Evolutionary conservation across 2,888 invertebrate species (phyloP).

Genomic region (Stenichneumon culpator): DNA sequence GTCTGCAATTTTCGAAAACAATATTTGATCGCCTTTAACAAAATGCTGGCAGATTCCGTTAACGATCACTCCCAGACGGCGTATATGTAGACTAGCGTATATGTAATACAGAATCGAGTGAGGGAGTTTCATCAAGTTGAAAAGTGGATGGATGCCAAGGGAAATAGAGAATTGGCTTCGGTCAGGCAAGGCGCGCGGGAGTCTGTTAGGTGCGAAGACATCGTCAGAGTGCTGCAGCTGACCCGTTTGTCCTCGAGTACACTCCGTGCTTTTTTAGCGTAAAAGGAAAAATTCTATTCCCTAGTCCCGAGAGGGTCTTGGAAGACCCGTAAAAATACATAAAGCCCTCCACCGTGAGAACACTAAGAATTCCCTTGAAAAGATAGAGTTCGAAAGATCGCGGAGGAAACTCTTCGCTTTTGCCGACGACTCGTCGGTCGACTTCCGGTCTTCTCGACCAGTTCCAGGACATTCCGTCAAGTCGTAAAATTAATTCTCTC

Average conservation of each 20-base stretch:
- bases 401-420: conserved; percentile 12
- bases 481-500: conserved; percentile 62
- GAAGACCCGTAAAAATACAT: conserved; percentile 12
- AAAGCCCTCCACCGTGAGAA: neutral
- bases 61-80: conserved; percentile 17
- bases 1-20: neutral
- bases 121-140: conserved; percentile 41
- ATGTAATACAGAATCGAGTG: conserved; percentile 10
- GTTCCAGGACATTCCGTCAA: conserved; percentile 17
- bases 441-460: conserved; percentile 48
- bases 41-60: neutral
- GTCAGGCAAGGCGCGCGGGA: conserved; percentile 27
- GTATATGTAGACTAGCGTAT: neutral
- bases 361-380: conserved; percentile 18
- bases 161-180: conserved; percentile 62
- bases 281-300: conserved; percentile 23
- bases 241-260: conserved; percentile 54
- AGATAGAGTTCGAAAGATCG: conserved; percentile 29
- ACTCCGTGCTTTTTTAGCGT: conserved; percentile 28
- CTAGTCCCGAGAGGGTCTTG: conserved; percentile 1
- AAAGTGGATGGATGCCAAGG: conserved; percentile 62
- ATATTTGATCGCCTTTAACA: neutral
- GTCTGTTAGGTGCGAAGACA: conserved; percentile 48
- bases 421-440: conserved; percentile 9
- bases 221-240: conserved; percentile 53